Base-by-base conservation (phyloP, 2,797 vertebrate species). In the Chelidonichthys spinosus region DNA sequence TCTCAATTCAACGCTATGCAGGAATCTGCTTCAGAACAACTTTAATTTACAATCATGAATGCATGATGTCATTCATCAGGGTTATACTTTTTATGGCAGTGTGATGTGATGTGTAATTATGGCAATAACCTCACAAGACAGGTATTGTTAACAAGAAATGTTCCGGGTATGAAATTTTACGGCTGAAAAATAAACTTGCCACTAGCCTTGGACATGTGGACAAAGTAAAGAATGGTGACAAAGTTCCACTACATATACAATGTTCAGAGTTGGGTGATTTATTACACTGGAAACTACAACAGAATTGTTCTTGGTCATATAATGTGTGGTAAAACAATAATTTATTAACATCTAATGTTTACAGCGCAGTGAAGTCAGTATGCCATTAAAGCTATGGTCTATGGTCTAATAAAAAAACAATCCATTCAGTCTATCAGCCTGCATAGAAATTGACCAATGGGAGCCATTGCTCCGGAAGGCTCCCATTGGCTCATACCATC, bases 61-160 rank as follows among this genome's bases (percentile, higher is more conserved):
- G 35, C 17, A 49, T 59, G 0, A 76, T 63, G 62, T 79, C 4
- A 69, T 76, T 76, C 59, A 55, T 49, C 25, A 2, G 35, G 8
- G 39, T 53, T 50, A 14, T 39, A 68, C 11, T n/a, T 43, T 56
- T 43, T 52, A 1, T 46, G 40, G 71, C 17, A 40, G 5, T 11
- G 37, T 56, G 47, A 18, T 32, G 15, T 65, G 13, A 43, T 4
- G 43, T 54, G 35, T n/a, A 25, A 18, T 32, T 43, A 36, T 35
- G 54, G 39, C 13, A 25, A 1, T 58, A 40, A 7, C 13, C 58
- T 1, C 13, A 39, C 0, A 17, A 44, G 25, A 8, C 17, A 32
- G 14, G n/a, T 25, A 39, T 4, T 39, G 54, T 36, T 52, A 52
- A 50, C 15, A 46, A 46, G 44, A 46, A 17, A 35, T 35, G 11